Conservation (phyloP, 2,113 vertebrate genomes). For the Centropus unirufus region DNA sequence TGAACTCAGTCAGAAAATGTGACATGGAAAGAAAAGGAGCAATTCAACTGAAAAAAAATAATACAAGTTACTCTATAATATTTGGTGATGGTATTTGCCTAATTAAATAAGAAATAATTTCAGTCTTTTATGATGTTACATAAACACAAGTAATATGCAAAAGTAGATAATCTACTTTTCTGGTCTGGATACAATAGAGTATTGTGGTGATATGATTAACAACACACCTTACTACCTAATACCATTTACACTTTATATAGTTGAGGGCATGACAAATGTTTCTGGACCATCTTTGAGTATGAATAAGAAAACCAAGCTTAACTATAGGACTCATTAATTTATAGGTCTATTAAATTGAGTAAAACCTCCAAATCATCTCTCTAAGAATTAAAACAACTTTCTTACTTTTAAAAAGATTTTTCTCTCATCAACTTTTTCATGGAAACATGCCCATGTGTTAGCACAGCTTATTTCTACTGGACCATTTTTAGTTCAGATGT, state of each 20-base stretch:
- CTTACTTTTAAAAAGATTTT: not conserved
- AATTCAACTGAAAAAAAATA: not conserved
- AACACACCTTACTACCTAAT: not conserved
- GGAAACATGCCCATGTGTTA: not conserved
- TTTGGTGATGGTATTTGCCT: not conserved
- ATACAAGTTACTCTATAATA: not conserved
- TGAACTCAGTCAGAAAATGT: not conserved
- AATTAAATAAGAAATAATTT: not conserved
- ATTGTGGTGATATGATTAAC: not conserved
- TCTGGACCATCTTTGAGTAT: not conserved
- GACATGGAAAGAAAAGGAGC: not conserved
- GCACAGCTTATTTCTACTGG: not conserved
- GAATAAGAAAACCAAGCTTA: not conserved
- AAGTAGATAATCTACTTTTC: not conserved
- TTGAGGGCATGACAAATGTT: not conserved
- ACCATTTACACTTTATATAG: not conserved
- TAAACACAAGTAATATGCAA: not conserved
- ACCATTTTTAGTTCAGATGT: not conserved
- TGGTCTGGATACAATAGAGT: not conserved
- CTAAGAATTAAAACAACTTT: not conserved
- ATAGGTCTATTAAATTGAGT: not conserved
- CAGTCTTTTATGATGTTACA: not conserved
- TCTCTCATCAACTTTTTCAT: not conserved
- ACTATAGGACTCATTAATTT: not conserved
- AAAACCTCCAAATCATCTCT: not conserved